These are phyloP conservation scores for Ctenomys sociabilis DNA, from an alignment of 2,113 vertebrate genomes.

Conservation along the genomic window DNA sequence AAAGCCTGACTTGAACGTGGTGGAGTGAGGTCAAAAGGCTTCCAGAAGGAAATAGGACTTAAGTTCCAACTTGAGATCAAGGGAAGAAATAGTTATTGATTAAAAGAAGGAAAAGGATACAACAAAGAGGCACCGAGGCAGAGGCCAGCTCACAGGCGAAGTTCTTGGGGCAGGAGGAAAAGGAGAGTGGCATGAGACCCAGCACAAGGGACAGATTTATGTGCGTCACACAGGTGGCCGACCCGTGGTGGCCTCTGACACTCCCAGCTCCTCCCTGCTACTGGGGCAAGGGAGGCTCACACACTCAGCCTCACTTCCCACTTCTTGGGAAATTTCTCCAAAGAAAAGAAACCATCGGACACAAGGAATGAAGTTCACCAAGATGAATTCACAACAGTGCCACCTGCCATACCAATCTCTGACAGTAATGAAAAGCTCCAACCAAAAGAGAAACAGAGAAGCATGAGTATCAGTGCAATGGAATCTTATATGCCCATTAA, in stretches of 20 bases:
- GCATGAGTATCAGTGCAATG: not conserved
- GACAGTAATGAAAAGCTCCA: not conserved
- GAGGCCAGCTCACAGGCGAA: not conserved
- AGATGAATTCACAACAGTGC: not conserved
- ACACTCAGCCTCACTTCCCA: not conserved
- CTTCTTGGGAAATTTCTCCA: not conserved
- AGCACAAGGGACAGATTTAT: not conserved
- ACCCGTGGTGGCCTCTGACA: not conserved
- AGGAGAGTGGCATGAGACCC: not conserved
- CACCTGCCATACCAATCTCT: not conserved
- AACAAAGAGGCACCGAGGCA: not conserved
- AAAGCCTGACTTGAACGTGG: not conserved
- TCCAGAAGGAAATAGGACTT: not conserved
- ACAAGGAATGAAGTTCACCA: fast-evolving
- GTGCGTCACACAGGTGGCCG: not conserved
- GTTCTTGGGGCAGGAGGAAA: not conserved
- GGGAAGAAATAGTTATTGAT: not conserved
- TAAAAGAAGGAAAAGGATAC: not conserved
- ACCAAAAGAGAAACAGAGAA: not conserved
- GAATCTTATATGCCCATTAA: not conserved
- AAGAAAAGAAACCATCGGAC: not conserved
- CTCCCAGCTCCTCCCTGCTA: not conserved
- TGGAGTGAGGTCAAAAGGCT: not conserved
- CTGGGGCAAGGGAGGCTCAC: not conserved
- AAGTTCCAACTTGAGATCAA: not conserved